Percentiles rank a stretch among this genome's conserved stretches.
Evolutionary conservation across 2,888 invertebrate species (phyloP).

Genomic region (Lasioglossum villosulum): DNA sequence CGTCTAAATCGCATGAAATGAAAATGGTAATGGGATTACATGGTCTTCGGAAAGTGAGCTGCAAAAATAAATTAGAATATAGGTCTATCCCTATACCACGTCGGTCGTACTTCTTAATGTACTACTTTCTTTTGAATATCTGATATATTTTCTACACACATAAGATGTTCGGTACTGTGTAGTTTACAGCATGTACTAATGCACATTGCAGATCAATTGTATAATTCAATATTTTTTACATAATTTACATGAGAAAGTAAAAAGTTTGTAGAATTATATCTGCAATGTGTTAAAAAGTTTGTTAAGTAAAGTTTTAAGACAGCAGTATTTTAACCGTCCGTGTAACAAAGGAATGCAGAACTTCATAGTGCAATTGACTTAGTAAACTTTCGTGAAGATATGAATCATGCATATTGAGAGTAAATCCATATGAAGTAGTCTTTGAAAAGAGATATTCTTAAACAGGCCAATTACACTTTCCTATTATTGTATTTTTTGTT

Average conservation of each 20-base stretch:
- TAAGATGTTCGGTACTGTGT: constrained; percentile 66
- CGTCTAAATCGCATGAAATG: no score
- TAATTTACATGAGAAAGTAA: not conserved
- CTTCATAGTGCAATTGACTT: constrained; percentile 41
- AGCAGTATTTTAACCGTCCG: constrained; percentile 22
- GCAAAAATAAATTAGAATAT: no score
- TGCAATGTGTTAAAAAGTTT: constrained; percentile 29
- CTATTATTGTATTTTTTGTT: not conserved
- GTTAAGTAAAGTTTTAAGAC: constrained; percentile 26
- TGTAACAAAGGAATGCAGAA: constrained; percentile 40
- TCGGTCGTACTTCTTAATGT: constrained; percentile 32
- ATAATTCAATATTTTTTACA: not conserved
- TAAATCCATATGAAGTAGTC: constrained; percentile 52
- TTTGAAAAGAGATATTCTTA: constrained; percentile 2
- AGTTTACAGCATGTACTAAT: constrained; percentile 76
- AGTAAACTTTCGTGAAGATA: constrained; percentile 28
- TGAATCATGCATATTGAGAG: constrained; percentile 54
- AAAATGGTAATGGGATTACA: no score
- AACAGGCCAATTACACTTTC: constrained; percentile 20
- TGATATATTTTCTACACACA: constrained; percentile 63
- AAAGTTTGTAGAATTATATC: constrained; percentile 10
- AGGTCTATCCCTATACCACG: no score
- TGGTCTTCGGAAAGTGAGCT: no score
- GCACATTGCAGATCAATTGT: constrained; percentile 47
- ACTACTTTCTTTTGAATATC: constrained; percentile 58